A percentile compares a stretch with the other conserved stretches of the same genome.
Evolutionary conservation across 2,797 vertebrate genomes (phyloP).

Genomic region (Gymnothorax javanicus): DNA sequence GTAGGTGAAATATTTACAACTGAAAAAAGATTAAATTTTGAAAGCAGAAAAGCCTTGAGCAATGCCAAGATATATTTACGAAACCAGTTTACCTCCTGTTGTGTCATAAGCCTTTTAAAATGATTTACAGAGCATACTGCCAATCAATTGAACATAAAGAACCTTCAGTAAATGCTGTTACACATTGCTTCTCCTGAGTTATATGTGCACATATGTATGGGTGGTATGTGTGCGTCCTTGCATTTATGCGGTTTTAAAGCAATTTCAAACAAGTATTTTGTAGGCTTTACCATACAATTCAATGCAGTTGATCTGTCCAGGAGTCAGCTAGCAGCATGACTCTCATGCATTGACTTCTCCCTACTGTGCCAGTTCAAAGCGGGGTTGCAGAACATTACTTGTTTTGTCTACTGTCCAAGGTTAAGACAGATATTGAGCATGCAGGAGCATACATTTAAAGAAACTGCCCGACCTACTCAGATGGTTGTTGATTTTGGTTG

Average conservation of each 20-base stretch:
- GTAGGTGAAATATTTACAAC: conserved; percentile 54
- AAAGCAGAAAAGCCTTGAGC: conserved; percentile 45
- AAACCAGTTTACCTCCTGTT: conserved; percentile 49
- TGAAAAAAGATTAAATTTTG: conserved; percentile 50
- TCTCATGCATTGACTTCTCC: conserved; percentile 40
- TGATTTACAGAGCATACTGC: conserved; percentile 65
- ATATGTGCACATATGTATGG: conserved; percentile 26
- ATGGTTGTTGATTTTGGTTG: conserved; percentile 20
- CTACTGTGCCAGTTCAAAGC: conserved; percentile 46
- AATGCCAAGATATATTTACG: conserved; percentile 39
- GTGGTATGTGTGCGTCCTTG: background rate
- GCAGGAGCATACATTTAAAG: background rate
- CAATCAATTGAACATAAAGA: conserved; percentile 45
- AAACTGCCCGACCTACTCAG: background rate
- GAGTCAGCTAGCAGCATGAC: conserved; percentile 48
- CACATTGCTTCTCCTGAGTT: conserved; percentile 42
- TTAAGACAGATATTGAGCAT: background rate
- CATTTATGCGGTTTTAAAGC: background rate
- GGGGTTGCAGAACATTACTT: background rate
- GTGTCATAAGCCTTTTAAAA: conserved; percentile 57
- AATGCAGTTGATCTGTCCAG: conserved; percentile 48
- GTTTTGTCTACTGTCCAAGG: conserved; percentile 42
- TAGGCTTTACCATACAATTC: conserved; percentile 39
- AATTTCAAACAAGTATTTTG: conserved; percentile 30
- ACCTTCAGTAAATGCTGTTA: conserved; percentile 45